A percentile compares a stretch with the other conserved stretches of the same genome.
Conservation (phyloP, 2,797 vertebrate species). For the Neopelma chrysocephalum region DNA sequence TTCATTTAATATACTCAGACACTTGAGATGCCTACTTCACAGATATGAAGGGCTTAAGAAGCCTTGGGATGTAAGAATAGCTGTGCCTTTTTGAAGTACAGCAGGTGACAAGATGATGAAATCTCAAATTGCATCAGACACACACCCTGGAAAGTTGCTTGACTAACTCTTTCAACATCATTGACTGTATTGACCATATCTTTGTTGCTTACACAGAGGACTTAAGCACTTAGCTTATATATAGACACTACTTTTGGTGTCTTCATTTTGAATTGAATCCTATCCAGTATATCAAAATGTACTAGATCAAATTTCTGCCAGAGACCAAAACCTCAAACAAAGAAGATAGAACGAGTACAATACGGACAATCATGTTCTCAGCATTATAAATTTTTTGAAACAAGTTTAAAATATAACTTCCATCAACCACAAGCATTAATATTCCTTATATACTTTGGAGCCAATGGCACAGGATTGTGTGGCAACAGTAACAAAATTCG, state of each 20-base stretch:
- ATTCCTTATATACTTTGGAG: background rate
- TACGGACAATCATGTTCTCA: background rate
- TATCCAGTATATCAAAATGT: background rate
- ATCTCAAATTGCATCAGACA: background rate
- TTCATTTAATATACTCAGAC: background rate
- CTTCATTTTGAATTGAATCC: background rate
- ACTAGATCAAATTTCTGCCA: background rate
- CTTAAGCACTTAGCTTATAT: background rate
- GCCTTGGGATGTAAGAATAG: background rate
- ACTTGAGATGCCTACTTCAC: background rate
- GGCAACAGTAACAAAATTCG: background rate
- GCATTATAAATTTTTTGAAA: background rate
- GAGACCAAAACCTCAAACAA: background rate
- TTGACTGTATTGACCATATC: background rate
- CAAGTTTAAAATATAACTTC: background rate
- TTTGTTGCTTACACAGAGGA: background rate
- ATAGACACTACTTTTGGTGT: background rate
- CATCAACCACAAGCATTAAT: background rate
- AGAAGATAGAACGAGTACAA: background rate
- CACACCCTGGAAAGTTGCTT: background rate
- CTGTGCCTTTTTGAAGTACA: background rate
- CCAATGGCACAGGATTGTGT: background rate
- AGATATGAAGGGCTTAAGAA: background rate
- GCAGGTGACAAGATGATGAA: background rate
- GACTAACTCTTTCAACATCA: background rate